phyloP scores from a whole-genome alignment of 2,888 invertebrate genomes.

The Cephus runcator region DNA sequence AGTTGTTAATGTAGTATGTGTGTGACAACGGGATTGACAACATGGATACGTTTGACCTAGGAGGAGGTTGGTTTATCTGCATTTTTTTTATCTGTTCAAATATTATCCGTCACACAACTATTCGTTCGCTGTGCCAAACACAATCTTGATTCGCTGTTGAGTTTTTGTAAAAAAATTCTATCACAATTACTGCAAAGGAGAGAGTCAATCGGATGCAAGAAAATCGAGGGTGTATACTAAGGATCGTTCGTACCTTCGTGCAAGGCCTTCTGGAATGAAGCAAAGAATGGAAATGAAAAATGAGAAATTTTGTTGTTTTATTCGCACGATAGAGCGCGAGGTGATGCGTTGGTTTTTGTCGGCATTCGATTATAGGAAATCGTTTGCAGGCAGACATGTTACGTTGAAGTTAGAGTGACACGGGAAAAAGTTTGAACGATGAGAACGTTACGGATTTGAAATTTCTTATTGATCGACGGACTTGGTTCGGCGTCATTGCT shows the following conservation, averaged over 20 bases:
- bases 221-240: not conserved
- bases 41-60: slow-evolving; percentile 65
- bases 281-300: not conserved
- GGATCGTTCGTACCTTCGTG: not conserved
- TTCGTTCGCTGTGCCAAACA: not conserved
- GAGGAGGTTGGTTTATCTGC: slow-evolving; percentile 61
- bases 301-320: not conserved
- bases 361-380: not conserved
- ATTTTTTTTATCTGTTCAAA: slow-evolving; percentile 20
- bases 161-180: not conserved
- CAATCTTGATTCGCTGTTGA: not conserved
- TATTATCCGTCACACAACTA: not conserved
- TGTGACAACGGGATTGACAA: slow-evolving; percentile 66
- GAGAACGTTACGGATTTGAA: not conserved
- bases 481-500: not conserved
- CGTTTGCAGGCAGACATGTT: not conserved
- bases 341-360: not conserved
- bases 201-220: not conserved
- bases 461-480: not conserved
- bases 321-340: not conserved
- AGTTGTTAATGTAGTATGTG: slow-evolving; percentile 66
- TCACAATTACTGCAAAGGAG: not conserved
- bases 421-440: not conserved
- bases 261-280: not conserved
- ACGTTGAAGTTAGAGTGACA: not conserved